These are phyloP conservation scores for Neostethus bicornis DNA, from an alignment of 2,797 vertebrate genomes.

Conservation along the genomic window DNA sequence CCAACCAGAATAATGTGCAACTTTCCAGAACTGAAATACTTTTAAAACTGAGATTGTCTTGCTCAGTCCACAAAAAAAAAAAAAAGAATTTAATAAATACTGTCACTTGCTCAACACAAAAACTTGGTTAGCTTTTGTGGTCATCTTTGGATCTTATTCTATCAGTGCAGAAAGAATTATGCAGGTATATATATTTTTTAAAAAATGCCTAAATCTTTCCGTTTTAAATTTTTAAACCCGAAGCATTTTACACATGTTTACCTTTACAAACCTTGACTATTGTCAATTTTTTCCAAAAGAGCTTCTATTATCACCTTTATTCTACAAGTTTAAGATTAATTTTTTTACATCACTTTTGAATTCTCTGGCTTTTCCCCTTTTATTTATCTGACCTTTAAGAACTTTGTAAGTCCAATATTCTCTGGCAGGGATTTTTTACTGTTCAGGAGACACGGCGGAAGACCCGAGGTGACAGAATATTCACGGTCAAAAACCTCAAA, in stretches of 20 bases:
- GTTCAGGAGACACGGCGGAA: neutral
- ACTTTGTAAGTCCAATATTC: neutral
- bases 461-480: neutral
- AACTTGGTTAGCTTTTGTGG: no score
- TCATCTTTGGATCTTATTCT: no score
- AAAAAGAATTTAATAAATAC: no score
- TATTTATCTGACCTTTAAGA: neutral
- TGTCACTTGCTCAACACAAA: no score
- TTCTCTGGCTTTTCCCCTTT: neutral
- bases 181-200: no score
- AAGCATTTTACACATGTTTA: neutral
- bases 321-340: neutral
- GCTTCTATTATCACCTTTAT: neutral
- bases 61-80: no score
- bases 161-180: no score
- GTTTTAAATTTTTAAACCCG: neutral
- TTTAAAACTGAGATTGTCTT: no score
- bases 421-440: neutral
- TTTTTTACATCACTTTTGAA: neutral
- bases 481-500: neutral
- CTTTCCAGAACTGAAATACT: no score
- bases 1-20: no score
- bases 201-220: neutral
- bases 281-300: neutral
- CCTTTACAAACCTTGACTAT: neutral